Base-by-base conservation (phyloP, 2,113 vertebrate species). In the Lasiurus cinereus region DNA sequence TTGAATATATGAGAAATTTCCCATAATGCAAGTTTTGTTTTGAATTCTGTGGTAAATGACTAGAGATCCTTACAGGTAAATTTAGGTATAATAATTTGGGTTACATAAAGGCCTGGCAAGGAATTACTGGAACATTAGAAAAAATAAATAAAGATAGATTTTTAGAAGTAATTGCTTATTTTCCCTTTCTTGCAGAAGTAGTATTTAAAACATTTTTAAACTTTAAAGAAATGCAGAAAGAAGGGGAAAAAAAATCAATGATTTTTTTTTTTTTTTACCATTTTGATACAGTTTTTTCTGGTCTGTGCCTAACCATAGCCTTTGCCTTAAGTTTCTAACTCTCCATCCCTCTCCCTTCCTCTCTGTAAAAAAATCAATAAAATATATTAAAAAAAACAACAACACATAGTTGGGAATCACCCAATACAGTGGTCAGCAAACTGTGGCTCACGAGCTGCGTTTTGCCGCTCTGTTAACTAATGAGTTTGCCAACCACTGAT, bases 161-260 rank as follows among this genome's bases (percentile, higher is more conserved):
- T 93, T 73, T 77, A 43, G n/a, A 80, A 88, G 15, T n/a, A 31
- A 12, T 33, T 43, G 12, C 31, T 77, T 77, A 80, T 46, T 78
- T 88, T 16, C 11, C 13, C 9, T 22, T 66, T 89, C 48, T 70
- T 14, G 39, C 19, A 82, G 52, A 79, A 90, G 5, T 15, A 39
- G 33, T 72, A 72, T 70, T 91, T 72, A 79, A 84, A 92, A 62
- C 16, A 79, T 66, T 72, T 21, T 52, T 18, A 83, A 92, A 69
- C 22, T 59, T 59, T 29, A 39, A 56, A 56, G 4, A 83, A 78
- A 83, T 89, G 73, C 16, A 48, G 3, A 95, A 73, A 88, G 31
- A 74, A 73, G 13, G 21, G 52, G 59, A n/a, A 24, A 21, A 36
- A 21, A 36, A 64, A 33, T 95, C 70, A 29, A 1, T 69, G 31